Evolutionary conservation across 2,113 vertebrate species (phyloP).

Genomic region (Percopsis transmontana): DNA sequence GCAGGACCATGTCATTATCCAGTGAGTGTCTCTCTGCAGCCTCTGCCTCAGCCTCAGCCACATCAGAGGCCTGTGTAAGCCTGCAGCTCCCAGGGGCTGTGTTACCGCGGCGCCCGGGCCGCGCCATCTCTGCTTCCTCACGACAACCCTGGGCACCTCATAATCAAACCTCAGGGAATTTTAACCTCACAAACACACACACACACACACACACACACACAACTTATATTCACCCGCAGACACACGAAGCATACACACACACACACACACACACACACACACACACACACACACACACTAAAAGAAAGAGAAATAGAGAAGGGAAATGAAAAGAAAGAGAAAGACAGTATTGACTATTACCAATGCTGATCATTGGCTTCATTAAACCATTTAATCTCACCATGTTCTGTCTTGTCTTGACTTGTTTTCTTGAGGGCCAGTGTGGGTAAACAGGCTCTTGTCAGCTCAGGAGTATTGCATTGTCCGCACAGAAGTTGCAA

Average conservation of each 20-base stretch:
- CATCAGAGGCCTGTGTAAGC: conserved; percentile 62
- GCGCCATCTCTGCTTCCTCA: conserved; percentile 20
- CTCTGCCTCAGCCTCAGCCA: conserved; percentile 44
- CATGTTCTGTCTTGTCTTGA: background rate
- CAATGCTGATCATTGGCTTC: background rate
- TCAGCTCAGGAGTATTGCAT: background rate
- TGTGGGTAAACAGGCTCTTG: background rate
- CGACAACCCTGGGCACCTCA: conserved; percentile 35
- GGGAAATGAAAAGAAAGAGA: background rate
- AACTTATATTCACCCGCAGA: conserved; percentile 10
- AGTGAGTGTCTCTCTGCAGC: conserved; percentile 13
- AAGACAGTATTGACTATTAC: background rate
- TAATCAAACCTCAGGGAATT: conserved; percentile 57
- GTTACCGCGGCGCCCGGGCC: conserved; percentile 58
- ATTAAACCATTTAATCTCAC: background rate
- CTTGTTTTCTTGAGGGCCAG: too few species aligned
- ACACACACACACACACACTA: background rate
- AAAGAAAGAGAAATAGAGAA: background rate
- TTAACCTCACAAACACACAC: background rate
- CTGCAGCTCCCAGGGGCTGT: conserved; percentile 51
- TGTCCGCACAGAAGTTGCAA: background rate
- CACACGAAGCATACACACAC: background rate
- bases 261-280: conserved; percentile 1
- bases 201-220: background rate
- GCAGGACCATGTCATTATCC: conserved; percentile 52